Base-by-base conservation (phyloP, 2,113 vertebrate genomes). In the Microcebus murinus region DNA sequence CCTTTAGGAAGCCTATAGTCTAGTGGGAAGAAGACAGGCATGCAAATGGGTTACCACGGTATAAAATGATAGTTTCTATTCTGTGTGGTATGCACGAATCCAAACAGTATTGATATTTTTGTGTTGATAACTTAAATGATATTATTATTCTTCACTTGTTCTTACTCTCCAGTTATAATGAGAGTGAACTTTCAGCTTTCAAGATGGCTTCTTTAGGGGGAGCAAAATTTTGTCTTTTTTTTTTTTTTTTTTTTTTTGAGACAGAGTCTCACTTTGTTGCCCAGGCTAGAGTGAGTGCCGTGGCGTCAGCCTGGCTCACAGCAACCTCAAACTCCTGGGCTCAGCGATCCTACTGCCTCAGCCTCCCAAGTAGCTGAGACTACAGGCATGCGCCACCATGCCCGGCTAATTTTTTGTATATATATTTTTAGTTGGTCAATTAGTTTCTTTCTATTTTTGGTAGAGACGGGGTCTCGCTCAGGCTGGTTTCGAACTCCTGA, bases 101-200 rank as follows among this genome's bases (percentile, higher is more conserved):
- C 34, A 36, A 71, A 17, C 14, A 61, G 1, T 21, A 42, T 61
- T 95, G 45, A 13, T 63, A 52, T 71, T 68, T 86, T 23, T 84
- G 79, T 50, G 18, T n/a, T 67, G 5, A 67, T 67, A 25, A 25
- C 18, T 87, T 68, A 71, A 34, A 29, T 85, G 45, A 18, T 55
- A 52, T 63, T 68, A 42, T 63, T 68, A 36, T n/a, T n/a, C 34
- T 36, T 13, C 39, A 27, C 31, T 87, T 94, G 25, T 80, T 85
- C 59, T 84, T 63, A 42, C 27, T 84, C 42, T 93, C 21, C 86
- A 20, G 9, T 5, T 61, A 15, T 29, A n/a, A 36, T 31, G 71
- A 81, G 25, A 90, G n/a, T 90, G 36, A 71, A 50, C 73, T 88
- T 79, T 68, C 10, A 91, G 7, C 23, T 95, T 94, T 93, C 17